Base-by-base conservation (phyloP, 1,140 invertebrate genomes). In the Papilio xuthus region DNA sequence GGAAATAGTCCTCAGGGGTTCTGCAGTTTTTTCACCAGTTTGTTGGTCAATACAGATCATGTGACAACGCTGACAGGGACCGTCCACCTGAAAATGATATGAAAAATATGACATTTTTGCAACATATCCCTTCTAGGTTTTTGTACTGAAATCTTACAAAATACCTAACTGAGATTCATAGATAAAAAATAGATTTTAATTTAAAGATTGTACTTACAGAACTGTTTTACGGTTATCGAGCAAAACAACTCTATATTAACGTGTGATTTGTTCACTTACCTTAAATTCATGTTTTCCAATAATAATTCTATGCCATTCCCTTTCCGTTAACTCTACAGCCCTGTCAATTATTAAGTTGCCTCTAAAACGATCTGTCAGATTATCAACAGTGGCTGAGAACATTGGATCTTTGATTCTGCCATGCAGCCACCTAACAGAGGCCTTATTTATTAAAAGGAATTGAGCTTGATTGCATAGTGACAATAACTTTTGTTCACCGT, bases 31-130 rank as follows among this genome's bases (percentile, higher is more conserved):
- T 85, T 96, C 89, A 0, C 97, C 97, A 15, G 96, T 98, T 15
- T 94, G 94, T 94, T 98, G 98, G 93, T 99, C 96, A 78, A 99
- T 97, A 84, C 98, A 99, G 69, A 99, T 96, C 97, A 99, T 99
- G 93, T 98, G 97, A 91, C 98, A 99, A 77, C 98, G 95, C 12
- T 96, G 96, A 86, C 98, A 99, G 44, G 95, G 95, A 2, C 97
- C 97, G 82, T 96, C 95, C 63, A 96, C 95, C 96, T 98, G 85
- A 63, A 95, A 37, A 37, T 7, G 7, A 95, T 8, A 42, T 32
- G 18, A 47, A 47, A 77, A 78, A 41, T 83, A 82, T 50, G 79
- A 83, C 86, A 80, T 78, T 32, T 84, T 80, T 37, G 32, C 32
- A 37, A 37, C 32, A 37, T 37, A 37, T 37, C 32, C 32, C 2